These are phyloP conservation scores for Knipowitschia caucasica DNA, from an alignment of 2,797 vertebrate genomes.

Conservation along the genomic window DNA sequence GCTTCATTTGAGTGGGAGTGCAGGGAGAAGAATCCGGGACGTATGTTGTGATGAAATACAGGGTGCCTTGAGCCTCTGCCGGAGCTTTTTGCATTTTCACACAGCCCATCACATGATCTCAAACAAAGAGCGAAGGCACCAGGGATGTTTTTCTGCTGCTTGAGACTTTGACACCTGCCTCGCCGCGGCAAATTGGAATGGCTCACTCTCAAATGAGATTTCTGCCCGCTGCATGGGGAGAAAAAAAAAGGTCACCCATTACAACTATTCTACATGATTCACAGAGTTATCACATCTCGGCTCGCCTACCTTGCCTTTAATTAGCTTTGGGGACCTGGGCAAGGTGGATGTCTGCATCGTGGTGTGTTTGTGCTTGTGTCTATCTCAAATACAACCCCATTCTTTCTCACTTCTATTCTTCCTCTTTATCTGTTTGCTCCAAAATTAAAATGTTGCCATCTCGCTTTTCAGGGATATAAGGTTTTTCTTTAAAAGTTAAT, in stretches of 20 bases:
- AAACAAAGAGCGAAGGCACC: slow-evolving; percentile 69
- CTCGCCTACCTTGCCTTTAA: slow-evolving; percentile 74
- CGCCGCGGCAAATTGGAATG: slow-evolving; percentile 67
- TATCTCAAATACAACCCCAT: slow-evolving; percentile 29
- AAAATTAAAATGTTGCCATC: slow-evolving; percentile 50
- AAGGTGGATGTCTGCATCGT: slow-evolving; percentile 39
- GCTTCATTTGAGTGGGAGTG: slow-evolving; percentile 51
- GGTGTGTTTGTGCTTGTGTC: slow-evolving; percentile 27
- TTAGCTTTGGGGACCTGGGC: slow-evolving; percentile 73
- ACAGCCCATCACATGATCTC: slow-evolving; percentile 64
- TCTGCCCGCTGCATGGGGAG: slow-evolving; percentile 60
- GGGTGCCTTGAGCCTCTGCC: slow-evolving; percentile 44
- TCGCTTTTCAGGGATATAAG: slow-evolving; percentile 32
- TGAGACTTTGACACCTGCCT: slow-evolving; percentile 79
- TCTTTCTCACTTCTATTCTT: slow-evolving; percentile 31
- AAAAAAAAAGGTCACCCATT: slow-evolving; percentile 72
- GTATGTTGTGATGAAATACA: slow-evolving; percentile 38
- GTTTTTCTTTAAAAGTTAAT: slow-evolving; percentile 40
- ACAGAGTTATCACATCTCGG: slow-evolving; percentile 69
- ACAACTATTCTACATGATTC: slow-evolving; percentile 76
- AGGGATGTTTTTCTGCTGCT: slow-evolving; percentile 72
- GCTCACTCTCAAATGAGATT: slow-evolving; percentile 74
- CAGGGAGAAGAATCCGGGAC: slow-evolving; percentile 28
- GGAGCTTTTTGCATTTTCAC: slow-evolving; percentile 63
- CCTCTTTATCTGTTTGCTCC: slow-evolving; percentile 29